Evolutionary conservation across 2,797 vertebrate species (phyloP), one percentile per base, ranked within the genome.

Genomic region (Melanotaenia pygmaea): DNA sequence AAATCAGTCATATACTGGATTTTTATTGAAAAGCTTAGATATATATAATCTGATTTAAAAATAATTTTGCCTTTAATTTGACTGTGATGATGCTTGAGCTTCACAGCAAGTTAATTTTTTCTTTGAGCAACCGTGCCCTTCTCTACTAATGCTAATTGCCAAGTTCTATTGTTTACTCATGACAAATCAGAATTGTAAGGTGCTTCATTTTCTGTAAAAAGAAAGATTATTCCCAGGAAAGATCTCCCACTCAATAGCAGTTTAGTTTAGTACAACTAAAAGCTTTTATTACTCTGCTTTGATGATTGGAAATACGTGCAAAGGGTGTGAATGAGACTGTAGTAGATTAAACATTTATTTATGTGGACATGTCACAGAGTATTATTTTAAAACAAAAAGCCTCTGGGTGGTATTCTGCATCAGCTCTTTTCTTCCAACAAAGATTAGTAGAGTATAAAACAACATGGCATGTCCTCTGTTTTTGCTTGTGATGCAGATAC

Each of bases 381-480:
- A 75, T 89, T 80, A 84, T 71, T 82, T 69, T 47, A 60, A 64
- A 82, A 80, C 62, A 40, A 65, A 67, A 79, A 81, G 74, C 78
- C 86, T 82, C 67, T 59, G 47, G 77, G 82, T 50, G 2, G 24
- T 59, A 67, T 54, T 77, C 63, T 74, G 76, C 80, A 73, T 87
- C 85, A 79, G 72, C 74, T 74, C 66, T 64, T 62, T 77, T 79
- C 74, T 64, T 67, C 68, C 77, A 63, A 12, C 3, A 7, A 26
- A 59, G 59, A 85, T 79, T 68, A 47, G 75, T 66, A 57, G 79
- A 91, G 70, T 50, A 63, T 88, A 82, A 90, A 85, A 83, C 70
- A 84, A 81, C 73, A 69, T 86, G 87, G 85, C 87, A 70, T 81
- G 84, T 80, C 87, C 86, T 89, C 88, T 85, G 72, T 83, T 87